Conservation (phyloP, 1,140 invertebrate genomes). For the Pinna nobilis region DNA sequence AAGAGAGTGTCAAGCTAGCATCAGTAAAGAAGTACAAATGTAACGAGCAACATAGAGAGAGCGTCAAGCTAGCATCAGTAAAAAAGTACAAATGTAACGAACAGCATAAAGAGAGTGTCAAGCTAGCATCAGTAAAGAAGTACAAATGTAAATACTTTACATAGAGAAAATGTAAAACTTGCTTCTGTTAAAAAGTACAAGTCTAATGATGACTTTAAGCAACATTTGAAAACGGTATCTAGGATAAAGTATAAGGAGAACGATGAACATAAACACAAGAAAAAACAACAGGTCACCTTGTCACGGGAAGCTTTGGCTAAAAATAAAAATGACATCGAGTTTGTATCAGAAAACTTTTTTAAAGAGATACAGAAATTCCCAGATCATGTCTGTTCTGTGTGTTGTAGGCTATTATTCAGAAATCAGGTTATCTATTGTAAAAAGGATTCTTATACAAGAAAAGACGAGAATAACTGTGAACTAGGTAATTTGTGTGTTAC, state of each 20-base stretch:
- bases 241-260: not conserved
- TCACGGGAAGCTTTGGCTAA: not conserved
- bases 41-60: not conserved
- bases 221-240: not conserved
- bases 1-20: not conserved
- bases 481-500: not conserved
- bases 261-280: not conserved
- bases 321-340: not conserved
- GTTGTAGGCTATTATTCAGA: not conserved
- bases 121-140: not conserved
- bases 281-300: not conserved
- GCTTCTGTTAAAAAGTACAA: too few species aligned
- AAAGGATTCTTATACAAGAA: conserved; percentile 6
- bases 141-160: too few species aligned
- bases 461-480: not conserved
- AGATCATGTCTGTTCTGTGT: not conserved
- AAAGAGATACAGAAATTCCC: not conserved
- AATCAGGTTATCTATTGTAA: not conserved
- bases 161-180: too few species aligned
- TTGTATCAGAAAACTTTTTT: not conserved
- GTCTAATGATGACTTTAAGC: not conserved
- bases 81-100: not conserved
- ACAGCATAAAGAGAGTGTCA: not conserved
- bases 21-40: not conserved
- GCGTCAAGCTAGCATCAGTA: not conserved